These are phyloP conservation scores for Drosophila pegasa DNA, from an alignment of 2,888 invertebrate genomes.

Conservation along the genomic window DNA sequence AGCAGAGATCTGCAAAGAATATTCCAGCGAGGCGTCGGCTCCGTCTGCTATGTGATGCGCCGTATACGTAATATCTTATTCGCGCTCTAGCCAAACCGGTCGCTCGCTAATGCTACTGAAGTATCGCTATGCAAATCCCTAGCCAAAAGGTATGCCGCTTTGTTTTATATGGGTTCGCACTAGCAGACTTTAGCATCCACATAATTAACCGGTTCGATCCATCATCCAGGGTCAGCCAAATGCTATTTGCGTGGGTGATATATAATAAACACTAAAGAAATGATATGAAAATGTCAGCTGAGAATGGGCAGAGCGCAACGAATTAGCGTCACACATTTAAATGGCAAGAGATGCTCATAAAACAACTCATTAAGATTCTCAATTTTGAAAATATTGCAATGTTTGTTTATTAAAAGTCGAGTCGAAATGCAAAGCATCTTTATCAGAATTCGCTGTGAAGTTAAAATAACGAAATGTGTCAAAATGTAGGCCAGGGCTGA, in stretches of 20 bases:
- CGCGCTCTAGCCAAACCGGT: conserved; percentile 56
- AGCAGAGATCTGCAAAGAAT: conserved; percentile 69
- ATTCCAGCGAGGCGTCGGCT: conserved; percentile 26
- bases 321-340: neutral
- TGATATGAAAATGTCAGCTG: conserved; percentile 1
- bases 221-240: conserved; percentile 29
- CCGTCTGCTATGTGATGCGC: conserved; percentile 39
- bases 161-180: conserved; percentile 11
- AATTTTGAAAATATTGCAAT: neutral
- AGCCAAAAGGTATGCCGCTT: conserved; percentile 25
- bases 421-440: neutral
- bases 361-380: neutral
- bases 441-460: neutral
- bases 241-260: conserved; percentile 19
- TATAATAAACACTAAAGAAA: conserved; percentile 1
- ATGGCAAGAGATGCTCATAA: neutral
- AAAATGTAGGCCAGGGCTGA: conserved; percentile 1
- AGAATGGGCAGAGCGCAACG: neutral
- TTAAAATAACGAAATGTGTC: neutral
- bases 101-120: conserved; percentile 13
- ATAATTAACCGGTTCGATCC: conserved; percentile 35
- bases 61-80: conserved; percentile 49
- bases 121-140: conserved; percentile 8
- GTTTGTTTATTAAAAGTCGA: neutral
- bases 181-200: neutral